A percentile compares a stretch with the other conserved stretches of the same genome.
These are phyloP conservation scores for Lasioglossum leucozonium DNA, from an alignment of 2,888 invertebrate species.

Conservation along the genomic window DNA sequence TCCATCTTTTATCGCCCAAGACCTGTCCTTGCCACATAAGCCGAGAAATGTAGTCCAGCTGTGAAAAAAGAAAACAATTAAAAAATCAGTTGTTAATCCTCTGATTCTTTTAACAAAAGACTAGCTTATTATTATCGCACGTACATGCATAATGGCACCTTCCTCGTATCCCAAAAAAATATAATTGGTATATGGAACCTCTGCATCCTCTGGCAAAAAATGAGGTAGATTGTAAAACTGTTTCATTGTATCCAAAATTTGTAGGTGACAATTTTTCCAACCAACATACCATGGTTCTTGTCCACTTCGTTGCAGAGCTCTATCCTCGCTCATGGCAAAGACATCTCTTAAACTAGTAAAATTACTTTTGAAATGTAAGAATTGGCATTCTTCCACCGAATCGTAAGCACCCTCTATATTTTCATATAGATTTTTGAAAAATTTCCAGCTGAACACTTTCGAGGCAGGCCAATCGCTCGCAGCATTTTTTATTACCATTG, in stretches of 20 bases:
- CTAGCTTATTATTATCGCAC: slow-evolving; percentile 72
- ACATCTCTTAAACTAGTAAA: slow-evolving; percentile 91
- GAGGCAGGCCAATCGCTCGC: slow-evolving; percentile 92
- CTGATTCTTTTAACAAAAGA: not conserved
- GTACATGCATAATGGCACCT: slow-evolving; percentile 96
- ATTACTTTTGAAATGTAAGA: slow-evolving; percentile 94
- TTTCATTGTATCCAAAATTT: slow-evolving; percentile 90
- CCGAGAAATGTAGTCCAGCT: slow-evolving; percentile 96
- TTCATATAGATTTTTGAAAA: slow-evolving; percentile 90
- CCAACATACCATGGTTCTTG: slow-evolving; percentile 95
- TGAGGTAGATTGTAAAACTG: slow-evolving; percentile 92
- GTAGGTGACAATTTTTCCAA: slow-evolving; percentile 96
- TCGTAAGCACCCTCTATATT: slow-evolving; percentile 89
- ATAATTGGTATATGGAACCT: slow-evolving; percentile 94
- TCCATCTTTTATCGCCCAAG: slow-evolving; percentile 94
- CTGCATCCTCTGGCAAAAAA: slow-evolving; percentile 95
- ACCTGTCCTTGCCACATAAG: slow-evolving; percentile 98
- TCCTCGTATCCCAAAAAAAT: slow-evolving; percentile 96
- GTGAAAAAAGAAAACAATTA: slow-evolving; percentile 70
- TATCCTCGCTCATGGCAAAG: slow-evolving; percentile 89
- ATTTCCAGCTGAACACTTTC: slow-evolving; percentile 88
- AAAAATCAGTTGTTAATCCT: not conserved
- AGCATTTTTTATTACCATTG: slow-evolving; percentile 92
- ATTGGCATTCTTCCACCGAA: slow-evolving; percentile 92
- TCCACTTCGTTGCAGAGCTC: slow-evolving; percentile 87